phyloP scores from a whole-genome alignment of 2,888 invertebrate genomes.

The Hemicrepidius hirtus region DNA sequence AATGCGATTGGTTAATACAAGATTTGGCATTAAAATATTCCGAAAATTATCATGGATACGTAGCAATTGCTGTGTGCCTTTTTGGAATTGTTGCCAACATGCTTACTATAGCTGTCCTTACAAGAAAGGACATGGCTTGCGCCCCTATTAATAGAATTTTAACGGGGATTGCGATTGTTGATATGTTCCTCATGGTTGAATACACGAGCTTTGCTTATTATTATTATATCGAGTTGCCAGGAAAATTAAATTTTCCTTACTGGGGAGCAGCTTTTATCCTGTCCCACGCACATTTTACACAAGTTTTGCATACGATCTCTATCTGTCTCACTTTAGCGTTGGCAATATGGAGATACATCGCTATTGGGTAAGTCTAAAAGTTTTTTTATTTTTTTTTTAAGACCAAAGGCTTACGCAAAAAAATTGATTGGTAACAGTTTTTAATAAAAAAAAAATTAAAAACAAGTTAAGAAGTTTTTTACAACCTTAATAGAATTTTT shows the following conservation, averaged over 20 bases:
- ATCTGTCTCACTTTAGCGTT: conserved; percentile 87
- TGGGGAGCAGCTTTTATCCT: conserved; percentile 84
- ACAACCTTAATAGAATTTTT: too few species aligned
- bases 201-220: conserved; percentile 85
- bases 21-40: conserved; percentile 78
- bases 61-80: conserved; percentile 87
- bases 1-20: conserved; percentile 53
- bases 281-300: conserved; percentile 88
- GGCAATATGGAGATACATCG: conserved; percentile 92
- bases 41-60: conserved; percentile 85
- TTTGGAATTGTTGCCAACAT: conserved; percentile 92
- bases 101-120: conserved; percentile 90
- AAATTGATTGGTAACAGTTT: too few species aligned
- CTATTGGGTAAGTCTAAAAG: conserved; percentile 82
- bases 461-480: too few species aligned
- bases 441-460: too few species aligned
- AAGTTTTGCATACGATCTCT: conserved; percentile 87
- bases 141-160: conserved; percentile 92
- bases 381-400: too few species aligned
- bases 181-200: conserved; percentile 93
- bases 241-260: conserved; percentile 80
- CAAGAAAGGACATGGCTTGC: conserved; percentile 85
- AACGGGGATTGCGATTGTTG: conserved; percentile 89
- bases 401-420: too few species aligned
- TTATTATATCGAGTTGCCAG: conserved; percentile 79